phyloP scores from a whole-genome alignment of 1,140 invertebrate species.

The Aradophagus sp. region DNA sequence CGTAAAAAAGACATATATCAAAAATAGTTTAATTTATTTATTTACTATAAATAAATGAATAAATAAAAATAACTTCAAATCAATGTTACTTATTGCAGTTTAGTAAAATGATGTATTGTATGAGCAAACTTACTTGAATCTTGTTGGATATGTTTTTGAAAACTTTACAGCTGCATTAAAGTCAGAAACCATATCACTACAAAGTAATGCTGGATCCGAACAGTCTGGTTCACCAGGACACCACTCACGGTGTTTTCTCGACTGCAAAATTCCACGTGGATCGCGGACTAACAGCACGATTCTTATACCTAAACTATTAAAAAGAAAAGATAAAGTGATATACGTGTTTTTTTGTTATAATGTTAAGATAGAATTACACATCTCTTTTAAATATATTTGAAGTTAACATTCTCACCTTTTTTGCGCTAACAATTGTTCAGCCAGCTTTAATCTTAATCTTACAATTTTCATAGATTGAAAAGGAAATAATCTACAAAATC shows the following conservation, averaged over 20 bases:
- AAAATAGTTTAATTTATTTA: no score
- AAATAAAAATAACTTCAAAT: no score
- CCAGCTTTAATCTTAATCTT: conserved; percentile 81
- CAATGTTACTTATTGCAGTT: no score
- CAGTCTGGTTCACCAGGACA: conserved; percentile 89
- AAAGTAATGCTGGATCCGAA: conserved; percentile 83
- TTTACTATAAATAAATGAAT: no score
- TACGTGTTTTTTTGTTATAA: no score
- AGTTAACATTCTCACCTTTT: conserved; percentile 78
- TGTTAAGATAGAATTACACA: no score
- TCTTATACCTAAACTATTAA: conserved; percentile 81
- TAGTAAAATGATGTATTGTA: not conserved
- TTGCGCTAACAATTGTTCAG: conserved; percentile 83
- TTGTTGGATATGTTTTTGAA: conserved; percentile 80
- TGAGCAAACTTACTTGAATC: conserved; percentile 79
- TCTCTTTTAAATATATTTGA: no score
- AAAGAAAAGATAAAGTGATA: not conserved
- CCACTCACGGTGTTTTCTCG: conserved; percentile 87
- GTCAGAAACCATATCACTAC: conserved; percentile 87
- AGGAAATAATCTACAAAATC: conserved; percentile 88
- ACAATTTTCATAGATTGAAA: conserved; percentile 92
- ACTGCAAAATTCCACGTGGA: conserved; percentile 90
- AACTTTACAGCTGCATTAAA: conserved; percentile 84
- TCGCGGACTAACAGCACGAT: conserved; percentile 87
- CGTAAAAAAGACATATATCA: no score